Percentiles rank a stretch among this genome's conserved stretches.
These are phyloP conservation scores for Hydropotes inermis DNA, from an alignment of 2,113 vertebrate species.

Conservation along the genomic window DNA sequence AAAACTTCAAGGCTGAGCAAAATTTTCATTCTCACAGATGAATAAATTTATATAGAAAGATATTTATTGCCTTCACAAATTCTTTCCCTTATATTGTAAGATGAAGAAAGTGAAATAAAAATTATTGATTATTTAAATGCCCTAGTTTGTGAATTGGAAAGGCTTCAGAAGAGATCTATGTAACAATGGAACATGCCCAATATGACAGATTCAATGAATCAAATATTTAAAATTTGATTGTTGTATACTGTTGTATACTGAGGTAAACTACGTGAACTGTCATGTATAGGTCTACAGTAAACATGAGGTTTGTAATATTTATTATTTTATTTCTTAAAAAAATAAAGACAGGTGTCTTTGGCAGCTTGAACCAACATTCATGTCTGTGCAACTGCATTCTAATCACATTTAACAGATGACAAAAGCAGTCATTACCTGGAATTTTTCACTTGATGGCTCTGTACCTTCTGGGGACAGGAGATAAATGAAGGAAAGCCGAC, in stretches of 20 bases:
- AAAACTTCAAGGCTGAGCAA: not conserved
- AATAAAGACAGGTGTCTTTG: constrained; percentile 71
- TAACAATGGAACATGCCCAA: not conserved
- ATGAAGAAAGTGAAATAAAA: not conserved
- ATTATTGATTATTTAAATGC: not conserved
- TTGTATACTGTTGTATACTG: not conserved
- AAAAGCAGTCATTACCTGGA: constrained; percentile 67
- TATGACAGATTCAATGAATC: constrained; percentile 54
- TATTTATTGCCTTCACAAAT: not conserved
- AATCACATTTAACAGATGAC: constrained; percentile 67
- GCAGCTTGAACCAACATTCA: constrained; percentile 60
- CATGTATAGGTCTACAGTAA: constrained; percentile 40
- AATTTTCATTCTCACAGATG: not conserved
- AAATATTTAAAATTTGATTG: constrained; percentile 27
- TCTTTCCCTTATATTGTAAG: not conserved
- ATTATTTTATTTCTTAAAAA: constrained; percentile 43
- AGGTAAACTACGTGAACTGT: constrained; percentile 52
- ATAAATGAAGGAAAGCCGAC: constrained; percentile 78
- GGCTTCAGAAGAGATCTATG: not conserved
- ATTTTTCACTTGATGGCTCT: constrained; percentile 56
- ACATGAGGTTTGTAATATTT: constrained; percentile 57
- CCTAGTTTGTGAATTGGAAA: not conserved
- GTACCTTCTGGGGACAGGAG: constrained; percentile 79
- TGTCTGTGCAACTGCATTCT: constrained; percentile 71
- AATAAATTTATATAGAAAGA: not conserved